phyloP scores from a whole-genome alignment of 2,888 invertebrate genomes.

The Drosophila testacea region DNA sequence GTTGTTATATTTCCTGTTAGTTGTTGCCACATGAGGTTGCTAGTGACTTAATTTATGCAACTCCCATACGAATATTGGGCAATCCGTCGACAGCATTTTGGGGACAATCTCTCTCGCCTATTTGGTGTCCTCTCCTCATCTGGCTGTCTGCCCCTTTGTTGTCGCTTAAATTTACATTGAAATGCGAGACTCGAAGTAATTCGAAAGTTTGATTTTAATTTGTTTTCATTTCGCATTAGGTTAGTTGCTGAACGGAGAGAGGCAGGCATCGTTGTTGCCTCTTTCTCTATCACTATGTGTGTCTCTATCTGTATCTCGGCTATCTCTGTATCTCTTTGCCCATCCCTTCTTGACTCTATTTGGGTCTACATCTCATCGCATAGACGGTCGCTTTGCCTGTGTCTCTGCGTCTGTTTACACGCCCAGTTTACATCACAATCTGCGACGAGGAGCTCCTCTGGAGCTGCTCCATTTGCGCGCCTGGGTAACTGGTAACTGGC shows the following conservation, averaged over 20 bases:
- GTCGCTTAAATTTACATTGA: constrained; percentile 79
- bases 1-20: constrained; percentile 2
- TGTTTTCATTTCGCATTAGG: constrained; percentile 83
- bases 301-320: neutral
- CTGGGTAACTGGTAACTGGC: constrained; percentile 22
- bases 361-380: neutral
- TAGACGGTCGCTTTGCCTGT: constrained; percentile 8
- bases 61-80: constrained; percentile 30
- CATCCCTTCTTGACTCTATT: neutral
- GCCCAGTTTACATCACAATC: constrained; percentile 77
- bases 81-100: constrained; percentile 33
- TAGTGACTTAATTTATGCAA: constrained; percentile 69
- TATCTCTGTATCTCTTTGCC: constrained; percentile 5
- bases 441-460: constrained; percentile 55
- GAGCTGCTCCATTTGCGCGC: constrained; percentile 71
- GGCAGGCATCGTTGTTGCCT: constrained; percentile 15
- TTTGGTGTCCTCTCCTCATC: neutral
- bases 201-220: constrained; percentile 83
- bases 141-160: constrained; percentile 54
- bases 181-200: constrained; percentile 82
- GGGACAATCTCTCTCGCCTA: constrained; percentile 10
- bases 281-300: neutral
- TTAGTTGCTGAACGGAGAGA: constrained; percentile 51
- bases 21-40: constrained; percentile 25
- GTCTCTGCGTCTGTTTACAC: constrained; percentile 68